Percentiles rank a stretch among this genome's conserved stretches.
These are phyloP conservation scores for Orthosia gracilis DNA, from an alignment of 2,888 invertebrate genomes.

Conservation along the genomic window DNA sequence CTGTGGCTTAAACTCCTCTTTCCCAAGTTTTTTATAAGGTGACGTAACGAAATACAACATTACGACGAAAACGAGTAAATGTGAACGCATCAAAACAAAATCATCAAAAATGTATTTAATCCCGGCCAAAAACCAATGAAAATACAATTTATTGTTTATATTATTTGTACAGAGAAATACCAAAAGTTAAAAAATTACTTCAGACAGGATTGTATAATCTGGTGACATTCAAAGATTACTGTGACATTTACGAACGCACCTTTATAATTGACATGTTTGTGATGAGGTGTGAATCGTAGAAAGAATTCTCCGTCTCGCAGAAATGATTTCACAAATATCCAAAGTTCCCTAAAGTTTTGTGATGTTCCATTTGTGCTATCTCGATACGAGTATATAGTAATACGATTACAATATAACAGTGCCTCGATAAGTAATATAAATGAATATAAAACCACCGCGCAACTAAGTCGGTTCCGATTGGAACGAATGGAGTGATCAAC, in stretches of 20 bases:
- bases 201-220: constrained; percentile 47
- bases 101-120: neutral
- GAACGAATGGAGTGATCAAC: constrained; percentile 88
- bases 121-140: fast-evolving
- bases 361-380: constrained; percentile 83
- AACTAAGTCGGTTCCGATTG: constrained; percentile 85
- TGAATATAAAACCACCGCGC: constrained; percentile 81
- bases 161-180: neutral
- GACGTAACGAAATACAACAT: constrained; percentile 29
- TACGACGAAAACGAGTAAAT: constrained; percentile 4
- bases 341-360: constrained; percentile 83
- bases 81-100: constrained; percentile 47
- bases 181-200: neutral
- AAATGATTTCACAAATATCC: constrained; percentile 85
- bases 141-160: neutral
- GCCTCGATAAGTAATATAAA: constrained; percentile 79
- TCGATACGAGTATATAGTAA: constrained; percentile 74
- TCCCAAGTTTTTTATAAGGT: neutral
- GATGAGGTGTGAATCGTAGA: constrained; percentile 90
- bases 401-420: constrained; percentile 79
- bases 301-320: constrained; percentile 81
- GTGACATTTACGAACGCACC: constrained; percentile 76
- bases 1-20: neutral
- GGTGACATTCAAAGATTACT: too few relatives aligned
- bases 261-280: constrained; percentile 88